Percentiles rank a stretch among this genome's conserved stretches.
Conservation (phyloP, 1,140 invertebrate genomes). For the Meloidogyne hapla region DNA sequence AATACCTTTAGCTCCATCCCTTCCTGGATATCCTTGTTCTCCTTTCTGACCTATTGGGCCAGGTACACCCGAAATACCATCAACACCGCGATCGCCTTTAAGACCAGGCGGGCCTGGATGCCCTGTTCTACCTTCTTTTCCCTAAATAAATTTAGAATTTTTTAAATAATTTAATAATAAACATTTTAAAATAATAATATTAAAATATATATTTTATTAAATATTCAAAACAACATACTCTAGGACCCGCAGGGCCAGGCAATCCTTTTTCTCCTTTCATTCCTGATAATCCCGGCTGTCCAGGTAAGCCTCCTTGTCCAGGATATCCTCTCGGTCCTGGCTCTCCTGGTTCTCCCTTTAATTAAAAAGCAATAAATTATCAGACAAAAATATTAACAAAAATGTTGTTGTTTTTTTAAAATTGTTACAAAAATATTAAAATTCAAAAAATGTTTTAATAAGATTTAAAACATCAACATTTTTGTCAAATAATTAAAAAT, state of each 20-base stretch:
- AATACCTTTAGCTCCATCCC: conserved; percentile 44
- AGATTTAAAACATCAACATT: background rate
- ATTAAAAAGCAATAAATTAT: background rate
- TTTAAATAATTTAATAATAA: background rate
- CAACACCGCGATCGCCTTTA: conserved; percentile 61
- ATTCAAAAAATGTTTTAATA: conserved; percentile 7
- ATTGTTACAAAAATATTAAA: no score
- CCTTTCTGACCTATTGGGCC: conserved; percentile 60
- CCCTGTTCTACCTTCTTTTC: conserved; percentile 62
- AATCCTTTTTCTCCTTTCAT: conserved; percentile 64
- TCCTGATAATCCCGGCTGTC: conserved; percentile 59
- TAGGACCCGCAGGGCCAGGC: conserved; percentile 61
- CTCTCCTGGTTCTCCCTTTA: conserved; percentile 63
- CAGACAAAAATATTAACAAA: background rate
- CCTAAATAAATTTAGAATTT: conserved; percentile 41
- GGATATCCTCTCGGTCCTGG: conserved; percentile 59
- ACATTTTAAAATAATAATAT: no score
- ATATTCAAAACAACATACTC: conserved; percentile 43
- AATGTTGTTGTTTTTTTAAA: background rate
- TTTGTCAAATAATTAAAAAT: conserved; percentile 12
- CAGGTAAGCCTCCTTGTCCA: conserved; percentile 56
- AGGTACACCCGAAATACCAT: conserved; percentile 59
- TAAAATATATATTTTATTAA: background rate
- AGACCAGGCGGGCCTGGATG: conserved; percentile 59
- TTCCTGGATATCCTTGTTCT: conserved; percentile 55